Evolutionary conservation across 2,113 vertebrate species (phyloP), one percentile per base, ranked within the genome.

Genomic region (Morone chrysops): DNA sequence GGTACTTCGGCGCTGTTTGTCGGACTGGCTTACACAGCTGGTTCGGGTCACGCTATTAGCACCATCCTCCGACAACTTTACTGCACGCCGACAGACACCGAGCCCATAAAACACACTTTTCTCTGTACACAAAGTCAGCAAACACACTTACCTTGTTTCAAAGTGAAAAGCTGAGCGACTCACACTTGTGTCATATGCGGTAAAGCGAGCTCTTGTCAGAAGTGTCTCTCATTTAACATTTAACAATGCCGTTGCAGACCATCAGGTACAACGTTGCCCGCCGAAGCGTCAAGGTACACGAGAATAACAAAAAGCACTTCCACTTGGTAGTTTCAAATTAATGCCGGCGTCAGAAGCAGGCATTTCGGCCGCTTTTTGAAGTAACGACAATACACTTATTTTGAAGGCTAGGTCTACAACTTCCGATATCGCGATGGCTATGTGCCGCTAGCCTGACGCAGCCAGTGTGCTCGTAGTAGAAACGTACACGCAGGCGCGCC

Each of bases 401-500:
- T 17, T 78, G 62, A 73, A 83, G 12, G 57, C 0, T 0, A 1
- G 0, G 0, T 6, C 11, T 1, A 5, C 12, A 7, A 4, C 41
- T 63, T 70, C 57, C 45, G 18, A 0, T 40, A 0, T 14, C 6
- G 4, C 6, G 1, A 0, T 2, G 62, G 0, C 31, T 16, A 0
- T 14, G 2, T 2, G 0, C 7, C 2, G 18, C 2, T 6, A 22
- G 10, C 54, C 11, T 57, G 11, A 57, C 25, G 31, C 10, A 50
- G 25, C 5, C 20, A 17, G 59, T 20, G 66, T 38, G 36, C 1
- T 36, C 18, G 53, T 90, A 93, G 91, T 92, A 90, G 90, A 90
- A 78, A 70, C 50, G 38, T 75, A 11, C 86, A 86, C 94, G 95
- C 96, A 93, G 70, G 95, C 95, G 93, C 90, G 6, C 4, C 36